These are phyloP conservation scores for Allophyes oxyacanthae DNA, from an alignment of 2,888 invertebrate genomes.

Conservation along the genomic window DNA sequence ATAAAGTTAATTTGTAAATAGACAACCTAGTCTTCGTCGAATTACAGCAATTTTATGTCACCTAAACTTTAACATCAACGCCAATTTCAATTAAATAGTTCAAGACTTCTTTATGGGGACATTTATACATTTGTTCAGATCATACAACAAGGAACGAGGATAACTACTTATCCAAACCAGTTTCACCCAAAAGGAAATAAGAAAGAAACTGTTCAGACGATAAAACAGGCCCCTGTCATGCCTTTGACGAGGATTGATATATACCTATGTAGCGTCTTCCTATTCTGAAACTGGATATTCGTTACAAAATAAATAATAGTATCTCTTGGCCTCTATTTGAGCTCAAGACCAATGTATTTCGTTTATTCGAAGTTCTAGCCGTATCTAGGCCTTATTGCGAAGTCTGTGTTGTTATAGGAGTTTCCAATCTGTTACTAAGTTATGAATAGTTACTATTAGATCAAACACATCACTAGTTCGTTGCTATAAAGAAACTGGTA, in stretches of 20 bases:
- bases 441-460: too few relatives aligned
- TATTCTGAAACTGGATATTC: conserved; percentile 29
- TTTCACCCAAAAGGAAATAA: conserved; percentile 44
- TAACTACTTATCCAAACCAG: conserved; percentile 44
- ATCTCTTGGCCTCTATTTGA: conserved; percentile 2
- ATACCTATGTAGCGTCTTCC: conserved; percentile 11
- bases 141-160: conserved; percentile 35
- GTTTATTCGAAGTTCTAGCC: too few relatives aligned
- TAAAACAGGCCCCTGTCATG: conserved; percentile 49
- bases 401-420: too few relatives aligned
- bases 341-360: too few relatives aligned
- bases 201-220: conserved; percentile 32
- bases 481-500: background rate
- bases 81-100: background rate
- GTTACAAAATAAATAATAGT: conserved; percentile 19
- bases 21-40: too few relatives aligned
- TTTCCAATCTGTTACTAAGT: too few relatives aligned
- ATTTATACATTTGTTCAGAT: conserved; percentile 24
- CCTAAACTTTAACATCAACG: background rate
- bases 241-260: conserved; percentile 45
- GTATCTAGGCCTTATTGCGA: too few relatives aligned
- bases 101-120: background rate
- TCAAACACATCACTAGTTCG: too few relatives aligned
- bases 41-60: too few relatives aligned
- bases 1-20: too few relatives aligned